These are phyloP conservation scores for Allacma fusca DNA, from an alignment of 2,888 invertebrate genomes.

Conservation along the genomic window DNA sequence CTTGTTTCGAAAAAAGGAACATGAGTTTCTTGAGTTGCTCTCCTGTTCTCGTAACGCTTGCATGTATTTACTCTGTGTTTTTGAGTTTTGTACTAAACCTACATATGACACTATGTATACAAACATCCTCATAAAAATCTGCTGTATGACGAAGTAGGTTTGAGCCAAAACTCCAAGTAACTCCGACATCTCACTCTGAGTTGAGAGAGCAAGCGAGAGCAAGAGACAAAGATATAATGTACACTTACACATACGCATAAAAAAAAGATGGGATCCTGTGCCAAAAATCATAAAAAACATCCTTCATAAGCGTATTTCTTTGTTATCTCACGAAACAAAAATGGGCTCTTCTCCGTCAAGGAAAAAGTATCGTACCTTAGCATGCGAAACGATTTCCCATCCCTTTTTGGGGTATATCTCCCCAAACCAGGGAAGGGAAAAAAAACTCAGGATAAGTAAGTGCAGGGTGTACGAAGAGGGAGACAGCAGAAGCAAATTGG, in stretches of 20 bases:
- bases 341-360: background rate
- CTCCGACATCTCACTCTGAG: background rate
- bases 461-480: background rate
- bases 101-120: no score
- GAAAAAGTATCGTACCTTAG: no score
- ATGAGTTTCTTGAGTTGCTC: conserved; percentile 5
- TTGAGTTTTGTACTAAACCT: no score
- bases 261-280: background rate
- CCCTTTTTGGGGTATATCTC: no score
- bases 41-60: background rate
- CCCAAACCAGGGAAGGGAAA: background rate
- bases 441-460: background rate
- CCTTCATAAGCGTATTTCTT: conserved; percentile 16
- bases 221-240: background rate
- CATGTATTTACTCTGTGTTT: background rate
- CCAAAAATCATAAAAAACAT: conserved; percentile 14
- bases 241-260: background rate
- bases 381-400: no score
- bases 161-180: background rate
- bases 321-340: conserved; percentile 16
- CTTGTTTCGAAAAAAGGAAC: conserved; percentile 11
- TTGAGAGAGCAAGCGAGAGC: background rate
- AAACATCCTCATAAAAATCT: no score
- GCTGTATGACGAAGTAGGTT: no score
- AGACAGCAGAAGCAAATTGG: background rate